Percentiles rank a stretch among this genome's conserved stretches.
Conservation (phyloP, 1,140 invertebrate species). For the Trichonephila clavipes region DNA sequence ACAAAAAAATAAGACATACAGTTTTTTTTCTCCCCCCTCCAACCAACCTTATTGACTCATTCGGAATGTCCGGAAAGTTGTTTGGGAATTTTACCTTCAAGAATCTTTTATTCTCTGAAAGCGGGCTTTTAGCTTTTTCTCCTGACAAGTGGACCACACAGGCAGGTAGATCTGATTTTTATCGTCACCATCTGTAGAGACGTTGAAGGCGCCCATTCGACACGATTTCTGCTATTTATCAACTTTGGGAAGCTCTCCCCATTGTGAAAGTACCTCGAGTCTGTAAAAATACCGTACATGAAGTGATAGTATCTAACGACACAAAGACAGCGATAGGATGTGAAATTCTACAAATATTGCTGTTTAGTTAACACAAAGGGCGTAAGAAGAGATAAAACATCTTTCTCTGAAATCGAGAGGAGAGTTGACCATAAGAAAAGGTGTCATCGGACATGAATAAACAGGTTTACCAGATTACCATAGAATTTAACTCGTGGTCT, state of each 20-base stretch:
- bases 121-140: not conserved
- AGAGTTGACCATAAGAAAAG: too few species aligned
- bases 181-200: not conserved
- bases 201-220: not conserved
- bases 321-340: not conserved
- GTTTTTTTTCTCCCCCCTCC: not conserved
- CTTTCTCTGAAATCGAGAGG: too few species aligned
- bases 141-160: constrained; percentile 49
- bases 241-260: not conserved
- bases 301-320: not conserved
- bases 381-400: too few species aligned
- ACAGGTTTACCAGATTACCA: too few species aligned
- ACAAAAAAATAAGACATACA: not conserved
- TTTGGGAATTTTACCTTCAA: constrained; percentile 11
- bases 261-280: not conserved
- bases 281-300: not conserved
- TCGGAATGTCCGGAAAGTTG: constrained; percentile 16
- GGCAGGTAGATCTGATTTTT: not conserved
- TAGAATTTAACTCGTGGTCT: too few species aligned
- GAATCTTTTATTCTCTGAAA: not conserved
- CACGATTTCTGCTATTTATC: constrained; percentile 28
- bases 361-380: too few species aligned
- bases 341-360: too few species aligned
- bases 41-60: not conserved
- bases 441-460: too few species aligned